phyloP scores from a whole-genome alignment of 2,797 vertebrate species.

The Fistularia commersonii region DNA sequence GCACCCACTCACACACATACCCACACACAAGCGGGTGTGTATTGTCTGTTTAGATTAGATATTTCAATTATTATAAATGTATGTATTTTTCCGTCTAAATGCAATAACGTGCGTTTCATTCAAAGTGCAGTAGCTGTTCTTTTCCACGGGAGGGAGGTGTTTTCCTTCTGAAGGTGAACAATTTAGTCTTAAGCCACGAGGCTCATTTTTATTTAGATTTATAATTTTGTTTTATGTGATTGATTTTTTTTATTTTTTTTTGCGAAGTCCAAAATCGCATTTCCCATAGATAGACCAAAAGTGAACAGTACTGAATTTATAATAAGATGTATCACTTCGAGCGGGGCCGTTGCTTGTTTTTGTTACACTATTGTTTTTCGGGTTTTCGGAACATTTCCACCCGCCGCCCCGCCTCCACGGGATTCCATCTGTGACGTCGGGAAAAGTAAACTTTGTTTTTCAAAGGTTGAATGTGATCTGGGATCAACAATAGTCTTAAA shows the following conservation, averaged over 20 bases:
- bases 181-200: too few species aligned
- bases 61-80: background rate
- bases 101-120: background rate
- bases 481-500: conserved; percentile 21
- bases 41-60: background rate
- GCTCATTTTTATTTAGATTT: too few species aligned
- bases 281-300: too few species aligned
- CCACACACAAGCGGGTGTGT: background rate
- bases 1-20: background rate
- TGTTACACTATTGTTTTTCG: background rate
- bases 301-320: too few species aligned
- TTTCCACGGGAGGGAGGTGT: too few species aligned
- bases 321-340: too few species aligned
- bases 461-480: conserved; percentile 7
- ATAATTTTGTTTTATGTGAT: too few species aligned
- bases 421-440: conserved; percentile 48
- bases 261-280: too few species aligned
- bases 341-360: background rate
- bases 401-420: conserved; percentile 45
- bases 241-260: too few species aligned
- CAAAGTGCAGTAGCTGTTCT: too few species aligned
- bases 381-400: background rate
- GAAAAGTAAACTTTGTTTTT: conserved; percentile 18
- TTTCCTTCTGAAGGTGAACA: too few species aligned
- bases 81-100: background rate